Conservation (phyloP, 1,140 invertebrate genomes). For the Trachymyrmex cornetzi region DNA sequence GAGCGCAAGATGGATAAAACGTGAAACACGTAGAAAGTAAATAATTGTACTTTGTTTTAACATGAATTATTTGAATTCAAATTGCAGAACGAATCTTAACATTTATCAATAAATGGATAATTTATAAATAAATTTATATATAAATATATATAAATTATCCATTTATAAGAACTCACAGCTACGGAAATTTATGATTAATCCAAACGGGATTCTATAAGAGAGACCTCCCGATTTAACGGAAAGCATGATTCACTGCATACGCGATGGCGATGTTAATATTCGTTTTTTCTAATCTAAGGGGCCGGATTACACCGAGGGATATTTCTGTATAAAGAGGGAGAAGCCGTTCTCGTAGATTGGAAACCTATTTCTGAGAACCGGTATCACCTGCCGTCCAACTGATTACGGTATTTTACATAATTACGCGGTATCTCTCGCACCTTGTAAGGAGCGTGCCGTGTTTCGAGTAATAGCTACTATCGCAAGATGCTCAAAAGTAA, state of each 20-base stretch:
- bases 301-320: slow-evolving; percentile 2
- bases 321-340: background rate
- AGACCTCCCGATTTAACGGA: slow-evolving; percentile 12
- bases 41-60: background rate
- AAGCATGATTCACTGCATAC: slow-evolving; percentile 9
- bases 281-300: background rate
- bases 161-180: background rate
- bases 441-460: background rate
- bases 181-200: slow-evolving; percentile 14
- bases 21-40: background rate
- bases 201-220: background rate
- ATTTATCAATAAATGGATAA: slow-evolving; percentile 8
- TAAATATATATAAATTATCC: background rate
- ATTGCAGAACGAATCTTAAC: background rate
- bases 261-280: slow-evolving; percentile 32
- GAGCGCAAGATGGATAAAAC: background rate
- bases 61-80: background rate
- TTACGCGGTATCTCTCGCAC: slow-evolving; percentile 27
- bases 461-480: slow-evolving; percentile 31
- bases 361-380: slow-evolving; percentile 44
- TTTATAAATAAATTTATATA: slow-evolving; percentile 15
- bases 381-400: slow-evolving; percentile 41
- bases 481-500: background rate
- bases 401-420: slow-evolving; percentile 52
- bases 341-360: slow-evolving; percentile 11